A percentile compares a stretch with the other conserved stretches of the same genome.
phyloP scores from a whole-genome alignment of 1,140 invertebrate species.

The Charaxes varanes region DNA sequence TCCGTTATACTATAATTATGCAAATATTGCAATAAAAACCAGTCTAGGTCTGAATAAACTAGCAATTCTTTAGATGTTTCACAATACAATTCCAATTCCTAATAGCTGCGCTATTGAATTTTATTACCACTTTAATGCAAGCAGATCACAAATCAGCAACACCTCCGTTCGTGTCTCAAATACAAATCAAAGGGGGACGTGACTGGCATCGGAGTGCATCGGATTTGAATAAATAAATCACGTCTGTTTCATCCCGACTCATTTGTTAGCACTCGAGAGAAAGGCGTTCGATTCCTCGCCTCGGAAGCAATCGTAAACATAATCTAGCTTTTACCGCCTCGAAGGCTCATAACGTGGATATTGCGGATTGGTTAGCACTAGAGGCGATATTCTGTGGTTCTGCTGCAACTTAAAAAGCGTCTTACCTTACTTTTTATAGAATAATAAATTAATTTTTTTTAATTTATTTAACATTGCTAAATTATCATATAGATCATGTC shows the following conservation, averaged over 20 bases:
- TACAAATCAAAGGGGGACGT: conserved; percentile 45
- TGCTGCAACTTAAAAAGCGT: neutral
- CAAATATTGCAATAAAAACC: no score
- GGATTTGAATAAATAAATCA: conserved; percentile 65
- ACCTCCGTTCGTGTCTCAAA: conserved; percentile 47
- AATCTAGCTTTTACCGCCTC: conserved; percentile 47
- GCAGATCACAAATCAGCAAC: conserved; percentile 43
- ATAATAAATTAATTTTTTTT: no score
- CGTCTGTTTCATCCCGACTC: conserved; percentile 39
- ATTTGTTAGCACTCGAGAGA: conserved; percentile 54
- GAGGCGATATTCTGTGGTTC: conserved; percentile 1
- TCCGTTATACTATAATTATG: no score
- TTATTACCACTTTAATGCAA: conserved; percentile 34
- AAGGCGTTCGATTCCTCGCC: conserved; percentile 51
- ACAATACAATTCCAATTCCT: conserved; percentile 5
- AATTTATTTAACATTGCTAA: no score
- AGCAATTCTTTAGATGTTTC: neutral
- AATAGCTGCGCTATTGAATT: conserved; percentile 27
- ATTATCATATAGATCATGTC: no score
- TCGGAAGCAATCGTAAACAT: conserved; percentile 35
- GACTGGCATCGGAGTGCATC: conserved; percentile 45
- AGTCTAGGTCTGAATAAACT: no score
- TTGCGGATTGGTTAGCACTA: conserved; percentile 15
- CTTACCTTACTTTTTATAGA: no score
- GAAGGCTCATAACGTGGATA: conserved; percentile 25